Base-by-base conservation (phyloP, 2,797 vertebrate genomes). In the Thunnus albacares region DNA sequence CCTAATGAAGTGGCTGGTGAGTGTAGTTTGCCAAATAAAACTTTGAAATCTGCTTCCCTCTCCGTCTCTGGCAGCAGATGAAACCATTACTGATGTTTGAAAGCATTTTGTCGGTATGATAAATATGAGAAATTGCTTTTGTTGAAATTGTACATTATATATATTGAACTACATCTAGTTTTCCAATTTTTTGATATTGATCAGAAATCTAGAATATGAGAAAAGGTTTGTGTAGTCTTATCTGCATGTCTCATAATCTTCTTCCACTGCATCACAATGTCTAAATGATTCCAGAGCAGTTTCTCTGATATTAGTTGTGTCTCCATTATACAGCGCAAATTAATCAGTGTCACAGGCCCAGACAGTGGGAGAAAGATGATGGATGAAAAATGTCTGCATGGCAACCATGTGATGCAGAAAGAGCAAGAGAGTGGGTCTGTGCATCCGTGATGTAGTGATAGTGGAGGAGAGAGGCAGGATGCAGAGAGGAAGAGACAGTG, bases 321-420 rank as follows among this genome's bases (percentile, higher is more conserved):
- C 51, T 71, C n/a, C 7, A 45, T 87, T 82, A 26, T 43, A 3
- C 20, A 24, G 59, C 6, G 4, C 58, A 74, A 68, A 89, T 87
- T 24, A 89, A 87, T 88, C 80, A 84, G 66, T 75, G 72, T 80
- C 74, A 78, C 20, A 2, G 63, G 59, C 6, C 9, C 67, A 89
- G 67, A 49, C 81, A 62, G 66, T 55, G 28, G 53, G 66, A 84
- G 77, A 72, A 78, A 83, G 69, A 84, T 82, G 78, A 89, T 78
- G 59, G 85, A 90, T 84, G 67, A 76, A 71, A 76, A 83, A 63
- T 6, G 33, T 84, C 83, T 85, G 78, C 45, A 22, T 45, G 45
- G 70, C 38, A 57, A 72, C 14, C 63, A 62, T 24, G 65, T 71
- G 79, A 86, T 1, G 30, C 47, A 49, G n/a, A 67, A 43, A 74